Base-by-base conservation (phyloP, 2,113 vertebrate genomes). In the Salvator merianae region DNA sequence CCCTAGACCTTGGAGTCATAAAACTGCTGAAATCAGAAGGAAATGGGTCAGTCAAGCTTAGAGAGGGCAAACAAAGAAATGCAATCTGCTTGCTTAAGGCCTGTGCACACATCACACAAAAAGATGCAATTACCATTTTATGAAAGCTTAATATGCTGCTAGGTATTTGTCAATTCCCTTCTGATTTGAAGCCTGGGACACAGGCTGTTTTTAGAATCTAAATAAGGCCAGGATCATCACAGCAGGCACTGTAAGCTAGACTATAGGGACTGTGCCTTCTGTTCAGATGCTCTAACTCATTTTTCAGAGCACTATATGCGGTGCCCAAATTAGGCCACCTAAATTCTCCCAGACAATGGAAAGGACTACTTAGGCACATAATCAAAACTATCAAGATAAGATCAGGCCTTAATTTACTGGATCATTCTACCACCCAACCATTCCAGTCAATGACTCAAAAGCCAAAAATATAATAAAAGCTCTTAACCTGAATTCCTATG, bases 11-110 rank as follows among this genome's bases (percentile, higher is more conserved):
- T 43, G 38, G 68, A 59, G 68, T 79, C 38, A 4, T 73, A 73
- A 73, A 86, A 69, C 55, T 77, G 53, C 74, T 86, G 68, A 68
- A 83, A 81, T 72, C 38, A 77, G 40, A 71, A 43, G 65, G n/a
- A 81, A 76, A 76, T 14, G 79, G 79, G 66, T 81, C 73, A 70
- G 53, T 70, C 47, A 30, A 47, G 6, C 47, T 62, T 36, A 68
- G 71, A 75, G 24, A 80, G 69, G 30, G 70, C 53, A 43, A 40
- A 81, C 32, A 32, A 63, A 69, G 65, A 74, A 36, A 63, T 77
- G 38, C 3, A 63, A 40, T 18, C 55, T 65, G 69, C 16, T n/a
- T 73, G 32, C 24, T 63, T 65, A 79, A 71, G 36, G 32, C 50
- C 65, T 43, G 66, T 18, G 38, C 69, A 28, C 24, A 38, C 32